Evolutionary conservation across 2,888 invertebrate genomes (phyloP), one percentile per base, ranked within the genome.

Genomic region (Drosophila anceps): DNA sequence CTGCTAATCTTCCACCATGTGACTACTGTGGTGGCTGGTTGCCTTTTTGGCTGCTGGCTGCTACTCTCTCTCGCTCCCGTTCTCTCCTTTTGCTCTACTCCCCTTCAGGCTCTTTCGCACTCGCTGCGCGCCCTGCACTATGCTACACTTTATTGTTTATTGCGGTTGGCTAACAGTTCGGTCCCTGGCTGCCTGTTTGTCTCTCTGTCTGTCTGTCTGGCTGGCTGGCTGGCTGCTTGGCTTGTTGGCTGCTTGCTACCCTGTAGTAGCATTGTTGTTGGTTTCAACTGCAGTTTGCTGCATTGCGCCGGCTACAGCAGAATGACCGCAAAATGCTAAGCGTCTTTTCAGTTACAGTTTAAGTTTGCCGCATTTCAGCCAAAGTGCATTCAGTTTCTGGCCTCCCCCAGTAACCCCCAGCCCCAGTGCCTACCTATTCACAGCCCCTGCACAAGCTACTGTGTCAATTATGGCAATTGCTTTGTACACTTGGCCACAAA

Each of bases 101-200:
- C n/a, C 27, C 27, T 39, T 35, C 27, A 37, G 39, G 78, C 84
- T 76, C 66, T 78, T 78, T 78, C 67, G 68, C 77, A 78, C 82
- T 75, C 62, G 59, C 48, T 44, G 68, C 58, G 66, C 60, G 76
- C 68, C 62, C 69, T 69, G 70, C 51, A 48, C 66, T 72, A 54
- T 70, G 88, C 78, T 69, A 83, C 84, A 88, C 81, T 86, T 86
- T 86, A 86, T 88, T 85, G 86, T 86, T 88, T 86, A 88, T 86
- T 81, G 86, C 79, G 83, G 83, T 84, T 81, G 72, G 81, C 73
- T 67, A 73, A 68, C 78, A 73, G 73, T 63, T 78, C 64, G 59
- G 55, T 78, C 82, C 82, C 78, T 57, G 57, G 27, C 64, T 76
- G 76, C 60, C 64, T 58, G 60, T 29, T 29, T 51, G 63, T 29